Evolutionary conservation across 2,797 vertebrate species (phyloP).

Genomic region (Siniperca obscura): DNA sequence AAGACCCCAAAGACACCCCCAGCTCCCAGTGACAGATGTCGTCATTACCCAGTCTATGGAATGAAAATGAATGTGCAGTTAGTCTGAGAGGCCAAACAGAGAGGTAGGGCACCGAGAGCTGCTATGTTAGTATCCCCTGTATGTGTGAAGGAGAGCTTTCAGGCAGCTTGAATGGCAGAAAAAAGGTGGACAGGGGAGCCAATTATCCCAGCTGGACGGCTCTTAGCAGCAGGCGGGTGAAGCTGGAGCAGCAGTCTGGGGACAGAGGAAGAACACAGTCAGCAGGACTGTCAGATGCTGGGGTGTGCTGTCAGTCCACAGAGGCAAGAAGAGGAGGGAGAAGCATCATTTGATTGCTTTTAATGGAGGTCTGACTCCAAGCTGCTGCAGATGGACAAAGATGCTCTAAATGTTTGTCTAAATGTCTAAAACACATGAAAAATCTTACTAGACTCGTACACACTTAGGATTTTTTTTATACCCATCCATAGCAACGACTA

Average conservation of each 20-base stretch:
- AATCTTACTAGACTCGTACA: slow-evolving; percentile 8
- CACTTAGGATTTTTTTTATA: background rate
- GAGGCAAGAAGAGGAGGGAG: slow-evolving; percentile 19
- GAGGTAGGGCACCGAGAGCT: slow-evolving; percentile 48
- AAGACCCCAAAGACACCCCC: slow-evolving; percentile 47
- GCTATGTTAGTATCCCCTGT: slow-evolving; percentile 59
- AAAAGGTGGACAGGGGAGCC: slow-evolving; percentile 70
- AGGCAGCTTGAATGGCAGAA: slow-evolving; percentile 64
- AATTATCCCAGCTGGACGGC: slow-evolving; percentile 81
- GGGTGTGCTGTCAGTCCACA: slow-evolving; percentile 56
- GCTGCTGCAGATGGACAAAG: slow-evolving; percentile 38
- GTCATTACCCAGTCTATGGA: slow-evolving; percentile 65
- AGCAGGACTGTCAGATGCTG: slow-evolving; percentile 65
- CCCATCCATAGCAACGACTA: slow-evolving; percentile 11
- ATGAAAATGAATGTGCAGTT: slow-evolving; percentile 73
- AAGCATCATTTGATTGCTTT: slow-evolving; percentile 27
- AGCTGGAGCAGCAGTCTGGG: slow-evolving; percentile 57
- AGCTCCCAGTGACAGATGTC: slow-evolving; percentile 73
- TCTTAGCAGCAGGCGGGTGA: slow-evolving; percentile 67
- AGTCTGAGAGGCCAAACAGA: slow-evolving; percentile 61
- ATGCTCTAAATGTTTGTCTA: slow-evolving; percentile 8
- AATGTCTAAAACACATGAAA: background rate
- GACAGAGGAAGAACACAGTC: slow-evolving; percentile 70
- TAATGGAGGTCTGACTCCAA: slow-evolving; percentile 35
- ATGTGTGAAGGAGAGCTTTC: slow-evolving; percentile 64